phyloP scores from a whole-genome alignment of 2,113 vertebrate species.

The Xenus cinereus region DNA sequence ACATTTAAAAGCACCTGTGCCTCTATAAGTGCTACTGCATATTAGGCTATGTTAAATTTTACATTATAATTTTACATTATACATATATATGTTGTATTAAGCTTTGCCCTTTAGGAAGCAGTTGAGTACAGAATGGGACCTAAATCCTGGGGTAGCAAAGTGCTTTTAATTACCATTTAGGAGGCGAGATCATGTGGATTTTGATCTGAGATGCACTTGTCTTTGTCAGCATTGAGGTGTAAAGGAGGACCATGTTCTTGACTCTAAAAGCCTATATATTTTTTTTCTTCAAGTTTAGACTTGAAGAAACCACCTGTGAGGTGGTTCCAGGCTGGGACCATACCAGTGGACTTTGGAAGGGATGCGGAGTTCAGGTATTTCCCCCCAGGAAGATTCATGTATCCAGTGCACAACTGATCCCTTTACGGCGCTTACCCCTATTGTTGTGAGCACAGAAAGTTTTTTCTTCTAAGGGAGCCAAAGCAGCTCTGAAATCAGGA shows the following conservation, averaged over 20 bases:
- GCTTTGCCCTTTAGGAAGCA: not conserved
- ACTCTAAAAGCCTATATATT: not conserved
- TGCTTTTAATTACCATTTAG: not conserved
- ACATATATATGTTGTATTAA: not conserved
- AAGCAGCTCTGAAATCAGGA: not conserved
- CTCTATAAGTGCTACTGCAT: not conserved
- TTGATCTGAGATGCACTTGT: not conserved
- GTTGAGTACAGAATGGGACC: not conserved
- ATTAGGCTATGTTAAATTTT: not conserved
- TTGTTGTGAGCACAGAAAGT: not conserved
- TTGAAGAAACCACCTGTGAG: not conserved
- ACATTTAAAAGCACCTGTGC: not conserved
- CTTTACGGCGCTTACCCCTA: accelerated
- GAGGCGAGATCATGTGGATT: not conserved
- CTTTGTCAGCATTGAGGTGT: not conserved
- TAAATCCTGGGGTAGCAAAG: not conserved
- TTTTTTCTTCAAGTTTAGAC: not conserved
- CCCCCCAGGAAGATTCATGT: not conserved
- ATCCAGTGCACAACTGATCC: not conserved
- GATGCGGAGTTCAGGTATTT: not conserved
- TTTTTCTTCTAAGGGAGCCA: not conserved
- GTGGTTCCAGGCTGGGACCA: not conserved
- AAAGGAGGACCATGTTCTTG: not conserved
- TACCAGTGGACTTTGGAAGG: not conserved
- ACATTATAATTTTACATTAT: not conserved